Evolutionary conservation across 1,140 invertebrate species (phyloP).

Genomic region (Popillia japonica): DNA sequence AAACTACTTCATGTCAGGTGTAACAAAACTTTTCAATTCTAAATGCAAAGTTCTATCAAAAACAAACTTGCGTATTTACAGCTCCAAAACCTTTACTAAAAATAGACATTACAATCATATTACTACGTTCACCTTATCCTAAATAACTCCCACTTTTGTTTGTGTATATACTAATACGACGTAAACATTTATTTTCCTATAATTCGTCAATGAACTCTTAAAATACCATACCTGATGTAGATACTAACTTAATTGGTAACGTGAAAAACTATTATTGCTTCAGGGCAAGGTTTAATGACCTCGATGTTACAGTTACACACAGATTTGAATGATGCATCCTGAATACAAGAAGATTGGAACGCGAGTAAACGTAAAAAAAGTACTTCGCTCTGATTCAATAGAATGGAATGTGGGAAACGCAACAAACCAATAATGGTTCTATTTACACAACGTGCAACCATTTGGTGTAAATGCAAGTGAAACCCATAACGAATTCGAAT

Average conservation of each 20-base stretch:
- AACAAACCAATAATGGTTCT: background rate
- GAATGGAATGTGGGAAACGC: slow-evolving; percentile 2
- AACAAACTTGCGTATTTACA: no score
- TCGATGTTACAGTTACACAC: slow-evolving; percentile 11
- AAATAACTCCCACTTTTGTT: no score
- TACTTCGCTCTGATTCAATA: slow-evolving; percentile 3
- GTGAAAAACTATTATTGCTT: slow-evolving; percentile 12
- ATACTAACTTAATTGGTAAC: background rate
- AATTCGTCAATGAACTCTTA: slow-evolving; percentile 6
- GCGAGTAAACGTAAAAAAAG: background rate
- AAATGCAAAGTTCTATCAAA: no score
- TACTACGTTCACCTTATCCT: no score
- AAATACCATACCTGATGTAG: background rate
- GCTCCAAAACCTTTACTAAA: no score
- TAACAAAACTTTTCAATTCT: no score
- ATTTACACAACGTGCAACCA: background rate
- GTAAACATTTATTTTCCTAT: no score
- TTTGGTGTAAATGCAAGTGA: slow-evolving; percentile 7
- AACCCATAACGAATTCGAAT: no score
- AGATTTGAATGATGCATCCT: slow-evolving; percentile 26
- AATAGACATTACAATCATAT: no score
- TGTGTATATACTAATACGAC: no score
- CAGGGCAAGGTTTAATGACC: slow-evolving; percentile 14
- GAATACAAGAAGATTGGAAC: slow-evolving; percentile 6
- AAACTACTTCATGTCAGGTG: no score